Conservation (phyloP, 2,888 invertebrate genomes). For the Pristionchus japonicus region DNA sequence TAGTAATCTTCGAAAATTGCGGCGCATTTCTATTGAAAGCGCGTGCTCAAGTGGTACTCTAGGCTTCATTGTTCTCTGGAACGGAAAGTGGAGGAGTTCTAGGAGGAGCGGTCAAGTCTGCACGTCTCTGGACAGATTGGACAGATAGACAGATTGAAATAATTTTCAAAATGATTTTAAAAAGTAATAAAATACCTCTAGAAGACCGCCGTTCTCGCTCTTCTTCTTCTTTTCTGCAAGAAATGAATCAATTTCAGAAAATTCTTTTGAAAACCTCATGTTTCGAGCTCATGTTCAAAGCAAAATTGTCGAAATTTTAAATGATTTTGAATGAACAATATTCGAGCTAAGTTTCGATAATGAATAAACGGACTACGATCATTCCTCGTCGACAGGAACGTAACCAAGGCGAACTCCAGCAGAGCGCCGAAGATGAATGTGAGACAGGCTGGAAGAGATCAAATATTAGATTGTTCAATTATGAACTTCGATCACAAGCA, state of each 20-base stretch:
- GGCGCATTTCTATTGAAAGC: neutral
- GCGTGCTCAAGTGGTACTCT: neutral
- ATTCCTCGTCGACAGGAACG: slow-evolving; percentile 81
- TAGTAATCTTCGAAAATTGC: neutral
- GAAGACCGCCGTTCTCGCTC: neutral
- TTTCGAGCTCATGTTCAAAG: too few species aligned
- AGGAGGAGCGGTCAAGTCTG: neutral
- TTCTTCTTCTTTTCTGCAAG: slow-evolving; percentile 33
- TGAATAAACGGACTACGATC: neutral
- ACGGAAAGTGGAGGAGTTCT: neutral
- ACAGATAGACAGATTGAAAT: too few species aligned
- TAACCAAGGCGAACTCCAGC: slow-evolving; percentile 96
- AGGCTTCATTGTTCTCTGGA: neutral
- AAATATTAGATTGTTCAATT: neutral
- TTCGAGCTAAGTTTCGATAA: too few species aligned
- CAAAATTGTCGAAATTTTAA: too few species aligned
- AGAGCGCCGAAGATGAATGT: slow-evolving; percentile 95
- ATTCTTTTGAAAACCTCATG: neutral
- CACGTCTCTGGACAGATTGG: neutral
- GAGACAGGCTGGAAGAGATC: slow-evolving; percentile 80
- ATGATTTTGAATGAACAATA: too few species aligned
- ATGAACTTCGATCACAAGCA: neutral
- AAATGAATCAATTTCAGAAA: too few species aligned
- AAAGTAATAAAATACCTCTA: neutral
- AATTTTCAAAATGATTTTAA: neutral